These are phyloP conservation scores for Hylyphantes graminicola DNA, from an alignment of 1,140 invertebrate genomes.

Conservation along the genomic window DNA sequence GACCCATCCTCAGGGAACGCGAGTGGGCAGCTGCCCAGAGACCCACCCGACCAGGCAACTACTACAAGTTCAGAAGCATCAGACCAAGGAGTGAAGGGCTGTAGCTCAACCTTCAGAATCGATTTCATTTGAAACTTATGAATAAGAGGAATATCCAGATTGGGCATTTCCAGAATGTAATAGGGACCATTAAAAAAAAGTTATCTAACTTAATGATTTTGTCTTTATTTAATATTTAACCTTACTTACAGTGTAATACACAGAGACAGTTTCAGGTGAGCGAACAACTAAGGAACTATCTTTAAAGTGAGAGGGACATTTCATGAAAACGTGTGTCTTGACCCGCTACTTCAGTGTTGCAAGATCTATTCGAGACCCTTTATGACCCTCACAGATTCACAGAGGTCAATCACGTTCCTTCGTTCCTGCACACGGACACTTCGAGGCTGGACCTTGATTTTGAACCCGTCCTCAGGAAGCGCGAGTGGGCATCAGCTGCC, in stretches of 20 bases:
- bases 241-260: too few relatives aligned
- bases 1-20: slow-evolving; percentile 38
- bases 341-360: slow-evolving; percentile 34
- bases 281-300: too few relatives aligned
- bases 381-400: slow-evolving; percentile 44
- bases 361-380: slow-evolving; percentile 1
- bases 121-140: too few relatives aligned
- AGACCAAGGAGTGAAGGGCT: neutral
- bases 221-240: too few relatives aligned
- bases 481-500: slow-evolving; percentile 8
- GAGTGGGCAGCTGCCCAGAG: neutral
- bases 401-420: slow-evolving; percentile 45
- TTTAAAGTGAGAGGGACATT: too few relatives aligned
- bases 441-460: slow-evolving; percentile 25
- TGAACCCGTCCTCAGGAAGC: slow-evolving; percentile 30
- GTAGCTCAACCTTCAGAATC: too few relatives aligned
- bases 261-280: too few relatives aligned
- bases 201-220: too few relatives aligned
- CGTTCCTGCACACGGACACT: slow-evolving; percentile 28
- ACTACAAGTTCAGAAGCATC: slow-evolving; percentile 35
- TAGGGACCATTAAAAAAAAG: too few relatives aligned
- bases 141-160: too few relatives aligned
- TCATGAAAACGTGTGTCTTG: neutral
- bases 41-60: neutral
- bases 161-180: too few relatives aligned